Evolutionary conservation across 1,140 invertebrate genomes (phyloP).

Genomic region (Theocolax elegans): DNA sequence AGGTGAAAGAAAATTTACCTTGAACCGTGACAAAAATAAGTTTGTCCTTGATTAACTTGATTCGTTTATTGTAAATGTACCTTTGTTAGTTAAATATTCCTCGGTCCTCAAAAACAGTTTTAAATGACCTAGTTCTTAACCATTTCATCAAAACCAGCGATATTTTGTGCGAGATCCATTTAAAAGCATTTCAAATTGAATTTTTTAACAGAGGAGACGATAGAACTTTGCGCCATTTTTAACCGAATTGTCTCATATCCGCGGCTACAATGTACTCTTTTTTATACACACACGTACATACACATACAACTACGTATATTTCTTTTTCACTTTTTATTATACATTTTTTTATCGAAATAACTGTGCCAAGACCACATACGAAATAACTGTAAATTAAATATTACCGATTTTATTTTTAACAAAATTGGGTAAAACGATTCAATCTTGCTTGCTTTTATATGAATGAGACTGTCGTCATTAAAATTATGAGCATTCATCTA

Average conservation of each 20-base stretch:
- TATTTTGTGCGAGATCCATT: neutral
- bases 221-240: slow-evolving; percentile 4
- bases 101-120: slow-evolving; percentile 8
- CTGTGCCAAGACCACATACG: neutral
- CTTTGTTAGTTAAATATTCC: slow-evolving; percentile 6
- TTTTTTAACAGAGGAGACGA: slow-evolving; percentile 7
- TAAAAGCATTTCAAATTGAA: slow-evolving; percentile 14
- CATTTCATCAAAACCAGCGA: neutral
- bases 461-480: too few species aligned
- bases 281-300: neutral
- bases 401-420: too few species aligned
- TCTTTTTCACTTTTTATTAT: neutral
- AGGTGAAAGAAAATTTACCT: slow-evolving; percentile 3
- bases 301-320: neutral
- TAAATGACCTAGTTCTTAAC: slow-evolving; percentile 13
- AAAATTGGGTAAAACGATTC: too few species aligned
- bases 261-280: too few species aligned
- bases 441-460: too few species aligned
- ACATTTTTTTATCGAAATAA: neutral
- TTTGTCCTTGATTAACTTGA: slow-evolving; percentile 11
- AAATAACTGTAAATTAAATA: too few species aligned
- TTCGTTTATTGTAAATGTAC: slow-evolving; percentile 2
- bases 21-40: slow-evolving; percentile 8
- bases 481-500: too few species aligned
- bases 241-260: neutral